Percentiles rank a stretch among this genome's conserved stretches.
phyloP scores from a whole-genome alignment of 2,113 vertebrate genomes.

The Solea solea region DNA sequence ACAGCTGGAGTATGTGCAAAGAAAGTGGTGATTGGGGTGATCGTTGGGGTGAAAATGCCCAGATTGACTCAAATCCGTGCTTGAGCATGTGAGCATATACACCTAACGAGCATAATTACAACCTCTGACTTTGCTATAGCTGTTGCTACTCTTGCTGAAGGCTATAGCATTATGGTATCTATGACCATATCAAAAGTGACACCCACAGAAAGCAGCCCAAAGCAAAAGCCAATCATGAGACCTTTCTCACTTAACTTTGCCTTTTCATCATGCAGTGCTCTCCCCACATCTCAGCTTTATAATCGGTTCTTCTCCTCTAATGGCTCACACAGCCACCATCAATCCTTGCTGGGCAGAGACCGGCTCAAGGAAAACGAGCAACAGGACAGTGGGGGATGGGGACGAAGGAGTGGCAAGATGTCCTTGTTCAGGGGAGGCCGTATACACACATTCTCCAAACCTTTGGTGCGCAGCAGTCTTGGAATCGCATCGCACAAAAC shows the following conservation, averaged over 20 bases:
- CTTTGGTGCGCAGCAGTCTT: conserved; percentile 61
- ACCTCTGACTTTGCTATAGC: no score
- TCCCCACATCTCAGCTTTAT: conserved; percentile 37
- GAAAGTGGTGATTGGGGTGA: no score
- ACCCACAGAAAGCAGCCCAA: conserved; percentile 27
- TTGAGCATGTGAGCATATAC: no score
- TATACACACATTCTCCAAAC: conserved; percentile 50
- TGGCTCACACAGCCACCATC: conserved; percentile 63
- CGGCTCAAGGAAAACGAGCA: conserved; percentile 50
- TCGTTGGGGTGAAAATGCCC: no score
- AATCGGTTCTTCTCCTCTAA: conserved; percentile 69
- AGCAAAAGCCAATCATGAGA: conserved; percentile 33
- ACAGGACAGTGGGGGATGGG: conserved; percentile 50
- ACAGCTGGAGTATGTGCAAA: no score
- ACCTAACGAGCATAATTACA: no score
- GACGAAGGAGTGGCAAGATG: conserved; percentile 52
- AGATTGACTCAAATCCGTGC: no score
- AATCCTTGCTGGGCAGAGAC: conserved; percentile 50
- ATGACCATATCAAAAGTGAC: conserved; percentile 5
- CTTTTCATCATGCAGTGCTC: conserved; percentile 52
- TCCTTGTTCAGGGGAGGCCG: conserved; percentile 63
- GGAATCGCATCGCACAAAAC: conserved; percentile 47
- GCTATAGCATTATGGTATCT: not conserved
- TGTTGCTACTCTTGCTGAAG: no score
- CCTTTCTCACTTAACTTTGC: conserved; percentile 25